Evolutionary conservation across 2,113 vertebrate genomes (phyloP).

Genomic region (Fukomys damarensis): DNA sequence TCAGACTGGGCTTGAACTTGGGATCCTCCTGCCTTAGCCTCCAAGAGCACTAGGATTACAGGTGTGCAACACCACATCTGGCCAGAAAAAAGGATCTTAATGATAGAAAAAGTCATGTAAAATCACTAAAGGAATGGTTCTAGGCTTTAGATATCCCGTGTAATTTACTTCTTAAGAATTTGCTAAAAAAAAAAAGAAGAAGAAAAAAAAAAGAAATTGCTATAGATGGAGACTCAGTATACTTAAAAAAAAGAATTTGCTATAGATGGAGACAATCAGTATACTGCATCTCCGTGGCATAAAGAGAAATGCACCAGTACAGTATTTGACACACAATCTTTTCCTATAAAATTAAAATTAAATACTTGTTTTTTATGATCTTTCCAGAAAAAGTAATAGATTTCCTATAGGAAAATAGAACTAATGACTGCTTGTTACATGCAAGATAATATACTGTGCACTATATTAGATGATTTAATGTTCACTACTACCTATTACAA

Average conservation of each 20-base stretch:
- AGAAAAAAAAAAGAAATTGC: no score
- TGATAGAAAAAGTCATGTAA: background rate
- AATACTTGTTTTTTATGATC: constrained; percentile 37
- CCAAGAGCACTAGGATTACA: background rate
- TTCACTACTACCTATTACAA: background rate
- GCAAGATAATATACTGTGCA: background rate
- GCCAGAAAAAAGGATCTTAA: background rate
- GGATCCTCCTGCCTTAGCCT: background rate
- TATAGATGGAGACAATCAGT: background rate
- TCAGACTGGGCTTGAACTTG: background rate
- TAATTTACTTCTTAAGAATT: constrained; percentile 1
- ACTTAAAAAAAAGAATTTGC: no score
- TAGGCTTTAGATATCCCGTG: background rate
- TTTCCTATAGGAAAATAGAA: background rate
- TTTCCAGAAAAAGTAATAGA: background rate
- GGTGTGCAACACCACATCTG: background rate
- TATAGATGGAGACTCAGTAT: background rate
- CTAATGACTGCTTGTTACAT: background rate
- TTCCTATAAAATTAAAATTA: constrained; percentile 29
- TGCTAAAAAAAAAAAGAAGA: no score
- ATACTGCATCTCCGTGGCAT: background rate
- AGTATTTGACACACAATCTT: background rate
- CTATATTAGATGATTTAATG: constrained; percentile 21
- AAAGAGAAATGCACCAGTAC: background rate
- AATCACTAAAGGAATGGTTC: constrained; percentile 15